Percentiles rank a stretch among this genome's conserved stretches.
These are phyloP conservation scores for fruit fly (Drosophila melanogaster) DNA, from an alignment of 1,140 invertebrate species.

Conservation along the genomic window DNA sequence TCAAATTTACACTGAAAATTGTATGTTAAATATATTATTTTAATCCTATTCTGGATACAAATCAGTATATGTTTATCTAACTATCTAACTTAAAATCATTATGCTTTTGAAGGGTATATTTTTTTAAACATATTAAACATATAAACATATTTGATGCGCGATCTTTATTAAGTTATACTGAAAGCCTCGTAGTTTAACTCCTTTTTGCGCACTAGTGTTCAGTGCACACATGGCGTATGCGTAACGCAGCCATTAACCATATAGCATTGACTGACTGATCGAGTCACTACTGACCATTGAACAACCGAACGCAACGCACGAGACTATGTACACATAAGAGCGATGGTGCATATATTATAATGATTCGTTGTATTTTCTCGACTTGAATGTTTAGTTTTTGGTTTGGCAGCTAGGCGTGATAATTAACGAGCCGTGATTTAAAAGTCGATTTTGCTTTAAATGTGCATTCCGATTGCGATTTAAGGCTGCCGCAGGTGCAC, in stretches of 20 bases:
- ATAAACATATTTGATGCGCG: not conserved
- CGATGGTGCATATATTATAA: constrained; percentile 35
- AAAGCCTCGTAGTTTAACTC: not conserved
- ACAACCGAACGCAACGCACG: constrained; percentile 51
- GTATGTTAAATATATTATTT: no score
- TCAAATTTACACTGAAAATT: not conserved
- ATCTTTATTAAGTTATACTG: not conserved
- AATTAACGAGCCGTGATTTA: constrained; percentile 73
- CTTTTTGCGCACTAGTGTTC: not conserved
- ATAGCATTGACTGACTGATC: constrained; percentile 44
- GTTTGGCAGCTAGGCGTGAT: constrained; percentile 67
- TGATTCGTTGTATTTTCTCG: constrained; percentile 24
- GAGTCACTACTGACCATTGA: constrained; percentile 45
- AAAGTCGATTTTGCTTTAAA: constrained; percentile 65
- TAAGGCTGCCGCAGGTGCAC: constrained; percentile 59
- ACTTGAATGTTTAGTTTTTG: constrained; percentile 37
- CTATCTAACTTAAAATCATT: no score
- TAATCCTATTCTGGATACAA: no score
- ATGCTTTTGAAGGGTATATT: not conserved
- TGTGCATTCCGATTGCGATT: constrained; percentile 66
- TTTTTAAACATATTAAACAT: no score
- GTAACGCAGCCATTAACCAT: constrained; percentile 24
- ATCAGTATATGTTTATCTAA: no score
- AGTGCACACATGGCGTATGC: constrained; percentile 37
- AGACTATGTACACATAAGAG: constrained; percentile 26